Evolutionary conservation across 2,113 vertebrate genomes (phyloP).

Genomic region (Microtus ochrogaster): DNA sequence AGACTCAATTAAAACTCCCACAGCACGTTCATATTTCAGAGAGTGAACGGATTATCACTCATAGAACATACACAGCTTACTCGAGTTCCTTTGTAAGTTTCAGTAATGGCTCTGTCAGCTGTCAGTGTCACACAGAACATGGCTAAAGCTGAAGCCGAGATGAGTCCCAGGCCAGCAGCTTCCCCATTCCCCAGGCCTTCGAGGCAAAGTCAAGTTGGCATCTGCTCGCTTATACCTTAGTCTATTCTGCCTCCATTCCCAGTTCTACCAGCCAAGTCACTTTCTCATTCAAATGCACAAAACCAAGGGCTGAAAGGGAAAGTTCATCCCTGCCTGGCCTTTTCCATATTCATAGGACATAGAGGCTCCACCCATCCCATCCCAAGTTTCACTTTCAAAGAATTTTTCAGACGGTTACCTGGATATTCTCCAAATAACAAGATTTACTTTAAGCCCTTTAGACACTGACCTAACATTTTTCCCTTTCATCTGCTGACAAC

Average conservation of each 20-base stretch:
- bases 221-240: neutral
- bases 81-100: neutral
- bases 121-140: neutral
- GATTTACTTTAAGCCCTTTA: constrained; percentile 47
- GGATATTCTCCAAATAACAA: constrained; percentile 35
- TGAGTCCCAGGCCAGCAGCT: neutral
- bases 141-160: neutral
- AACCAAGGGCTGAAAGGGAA: constrained; percentile 43
- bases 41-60: neutral
- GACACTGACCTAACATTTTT: constrained; percentile 58
- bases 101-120: constrained; percentile 3
- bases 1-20: neutral
- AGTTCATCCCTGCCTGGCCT: constrained; percentile 7
- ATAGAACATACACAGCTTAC: neutral
- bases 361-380: neutral
- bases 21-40: constrained; percentile 1
- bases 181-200: neutral
- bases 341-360: neutral
- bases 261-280: neutral
- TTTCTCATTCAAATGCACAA: constrained; percentile 15
- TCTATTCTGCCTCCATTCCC: neutral
- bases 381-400: constrained; percentile 16
- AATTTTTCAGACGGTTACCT: constrained; percentile 45
- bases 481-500: constrained; percentile 43
- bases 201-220: constrained; percentile 5